Conservation (phyloP, 37 sponge, comb jelly and placozoan species). For the Cladorhizidae sp. region DNA sequence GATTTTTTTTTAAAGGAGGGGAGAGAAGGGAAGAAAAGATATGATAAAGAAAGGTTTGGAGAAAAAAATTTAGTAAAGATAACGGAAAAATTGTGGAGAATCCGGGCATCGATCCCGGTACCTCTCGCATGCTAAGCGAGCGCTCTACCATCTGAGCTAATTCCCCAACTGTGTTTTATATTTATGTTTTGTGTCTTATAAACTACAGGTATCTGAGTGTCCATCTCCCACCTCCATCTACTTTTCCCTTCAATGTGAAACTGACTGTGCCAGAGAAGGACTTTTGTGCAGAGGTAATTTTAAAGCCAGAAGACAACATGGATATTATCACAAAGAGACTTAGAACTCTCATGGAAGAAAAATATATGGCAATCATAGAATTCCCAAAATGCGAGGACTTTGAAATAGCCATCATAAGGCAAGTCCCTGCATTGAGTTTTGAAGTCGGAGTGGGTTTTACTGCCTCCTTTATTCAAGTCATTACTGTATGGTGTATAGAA, state of each 20-base stretch:
- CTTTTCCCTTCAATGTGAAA: constrained; percentile 53
- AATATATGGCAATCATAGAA: constrained; percentile 29
- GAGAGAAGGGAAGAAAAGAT: too few species aligned
- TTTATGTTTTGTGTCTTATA: background rate
- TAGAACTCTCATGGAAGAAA: constrained; percentile 39
- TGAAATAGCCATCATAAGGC: constrained; percentile 57
- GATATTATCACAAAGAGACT: constrained; percentile 42
- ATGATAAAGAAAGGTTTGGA: background rate
- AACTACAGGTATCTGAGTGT: constrained; percentile 54
- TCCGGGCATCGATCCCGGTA: constrained; percentile 47
- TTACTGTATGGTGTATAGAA: background rate
- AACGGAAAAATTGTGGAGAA: constrained; percentile 13
- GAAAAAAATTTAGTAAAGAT: too few species aligned
- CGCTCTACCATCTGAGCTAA: constrained; percentile 46
- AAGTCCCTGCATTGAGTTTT: background rate
- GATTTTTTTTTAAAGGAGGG: background rate
- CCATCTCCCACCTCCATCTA: constrained; percentile 57
- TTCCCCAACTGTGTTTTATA: constrained; percentile 6
- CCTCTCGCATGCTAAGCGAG: constrained; percentile 49
- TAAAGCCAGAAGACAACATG: constrained; percentile 68
- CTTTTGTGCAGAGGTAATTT: constrained; percentile 43
- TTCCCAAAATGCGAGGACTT: constrained; percentile 59
- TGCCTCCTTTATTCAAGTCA: background rate
- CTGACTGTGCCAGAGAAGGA: constrained; percentile 53
- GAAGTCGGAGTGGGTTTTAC: too few species aligned